Evolutionary conservation across 2,888 invertebrate species (phyloP).

Genomic region (Craniophora ligustri): DNA sequence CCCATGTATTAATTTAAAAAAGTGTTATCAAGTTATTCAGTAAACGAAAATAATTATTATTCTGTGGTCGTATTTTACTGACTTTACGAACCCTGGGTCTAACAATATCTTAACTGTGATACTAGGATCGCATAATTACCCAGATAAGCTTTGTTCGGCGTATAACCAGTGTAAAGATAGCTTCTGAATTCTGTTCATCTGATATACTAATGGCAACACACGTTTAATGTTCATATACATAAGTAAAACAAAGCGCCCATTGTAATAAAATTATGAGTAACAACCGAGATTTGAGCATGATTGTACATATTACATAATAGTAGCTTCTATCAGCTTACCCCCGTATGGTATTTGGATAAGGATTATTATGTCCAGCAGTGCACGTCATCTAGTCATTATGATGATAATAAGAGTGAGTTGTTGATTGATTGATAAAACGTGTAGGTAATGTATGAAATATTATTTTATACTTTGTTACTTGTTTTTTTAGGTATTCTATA

Average conservation of each 20-base stretch:
- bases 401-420: too few species aligned
- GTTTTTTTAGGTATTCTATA: too few species aligned
- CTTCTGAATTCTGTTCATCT: neutral
- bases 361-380: too few species aligned
- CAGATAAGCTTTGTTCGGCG: slow-evolving; percentile 19
- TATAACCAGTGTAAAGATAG: neutral
- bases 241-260: neutral
- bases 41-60: neutral
- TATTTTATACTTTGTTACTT: too few species aligned
- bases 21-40: too few species aligned
- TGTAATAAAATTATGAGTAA: neutral
- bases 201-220: slow-evolving; percentile 6
- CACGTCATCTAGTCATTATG: too few species aligned
- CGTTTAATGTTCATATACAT: slow-evolving; percentile 13
- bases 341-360: too few species aligned
- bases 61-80: neutral
- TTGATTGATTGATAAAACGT: too few species aligned
- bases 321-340: too few species aligned
- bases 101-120: neutral
- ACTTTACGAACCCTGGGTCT: neutral
- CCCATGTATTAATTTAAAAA: too few species aligned
- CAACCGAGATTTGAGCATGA: neutral
- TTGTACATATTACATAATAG: too few species aligned
- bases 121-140: slow-evolving; percentile 31
- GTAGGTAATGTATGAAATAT: too few species aligned